These are phyloP conservation scores for Trachops cirrhosus DNA, from an alignment of 2,797 vertebrate species.

Conservation along the genomic window DNA sequence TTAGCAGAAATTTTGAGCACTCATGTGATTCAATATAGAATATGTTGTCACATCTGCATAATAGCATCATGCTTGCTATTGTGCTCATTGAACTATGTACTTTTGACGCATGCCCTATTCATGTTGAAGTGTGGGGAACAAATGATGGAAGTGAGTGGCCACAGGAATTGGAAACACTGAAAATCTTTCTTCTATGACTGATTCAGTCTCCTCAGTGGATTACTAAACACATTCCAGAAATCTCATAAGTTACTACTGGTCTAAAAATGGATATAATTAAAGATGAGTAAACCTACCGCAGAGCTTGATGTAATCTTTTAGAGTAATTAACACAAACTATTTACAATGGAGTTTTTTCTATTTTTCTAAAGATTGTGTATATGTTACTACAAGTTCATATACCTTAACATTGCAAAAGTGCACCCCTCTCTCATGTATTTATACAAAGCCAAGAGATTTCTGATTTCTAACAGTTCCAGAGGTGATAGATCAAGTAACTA, in stretches of 20 bases:
- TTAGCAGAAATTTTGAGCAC: conserved; percentile 50
- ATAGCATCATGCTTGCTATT: conserved; percentile 51
- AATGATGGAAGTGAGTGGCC: conserved; percentile 41
- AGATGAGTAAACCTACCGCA: conserved; percentile 79
- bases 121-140: conserved; percentile 32
- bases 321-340: conserved; percentile 76
- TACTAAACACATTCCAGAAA: conserved; percentile 80
- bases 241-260: conserved; percentile 75
- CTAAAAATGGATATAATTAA: conserved; percentile 80
- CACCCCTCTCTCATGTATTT: background rate
- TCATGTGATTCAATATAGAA: conserved; percentile 46
- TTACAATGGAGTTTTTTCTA: conserved; percentile 64
- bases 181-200: conserved; percentile 72
- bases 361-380: conserved; percentile 67
- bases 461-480: background rate
- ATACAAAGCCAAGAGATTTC: background rate
- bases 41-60: conserved; percentile 61
- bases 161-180: conserved; percentile 55
- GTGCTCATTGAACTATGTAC: conserved; percentile 34
- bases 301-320: conserved; percentile 76
- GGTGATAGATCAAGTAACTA: background rate
- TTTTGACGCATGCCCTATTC: conserved; percentile 48
- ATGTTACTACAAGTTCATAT: conserved; percentile 70
- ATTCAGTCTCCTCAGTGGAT: conserved; percentile 73
- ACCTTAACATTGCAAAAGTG: conserved; percentile 31